Evolutionary conservation across 1,140 invertebrate species (phyloP), one percentile per base, ranked within the genome.

Genomic region (Reticulitermes speratus): DNA sequence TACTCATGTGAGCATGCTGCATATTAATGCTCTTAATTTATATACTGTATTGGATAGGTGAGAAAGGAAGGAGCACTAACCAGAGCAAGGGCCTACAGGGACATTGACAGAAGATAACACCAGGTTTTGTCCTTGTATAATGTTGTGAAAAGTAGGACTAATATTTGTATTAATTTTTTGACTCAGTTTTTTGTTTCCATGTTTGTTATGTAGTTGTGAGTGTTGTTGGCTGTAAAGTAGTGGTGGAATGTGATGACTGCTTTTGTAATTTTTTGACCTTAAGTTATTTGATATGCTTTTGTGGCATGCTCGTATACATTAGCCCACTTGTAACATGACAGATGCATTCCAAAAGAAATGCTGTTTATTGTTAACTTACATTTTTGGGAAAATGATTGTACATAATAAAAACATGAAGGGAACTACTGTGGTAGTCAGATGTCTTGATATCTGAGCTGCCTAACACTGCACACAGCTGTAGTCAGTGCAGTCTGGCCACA

Each of bases 41-140:
- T 75, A 75, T 75, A 75, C 65, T 75, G 65, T 75, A 75, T 75
- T 75, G 65, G 65, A 75, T 75, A 75, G 65, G 65, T 75, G 65
- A 75, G 65, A 75, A 75, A 75, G n/a, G 65, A 75, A 75, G 65
- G 65, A 75, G 65, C 65, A 75, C 65, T 75, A 11, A 75, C 65
- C 65, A 75, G 65, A 75, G 65, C 65, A 75, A 75, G 65, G 65
- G 65, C 65, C 65, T 8, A 75, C 65, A 75, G 65, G 14, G 65
- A 75, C 65, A 75, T 75, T 75, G 65, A 75, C 65, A 75, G 65
- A 75, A 75, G 65, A 75, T 75, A 75, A 75, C 65, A 75, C 65
- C 65, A 75, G 65, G 65, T 75, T 75, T 75, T 75, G 65, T 75
- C n/a, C 65, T 75, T 75, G 65, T 75, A 75, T 75, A 75, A 75